A percentile compares a stretch with the other conserved stretches of the same genome.
phyloP scores from a whole-genome alignment of 2,113 vertebrate species.

The Psophia crepitans region DNA sequence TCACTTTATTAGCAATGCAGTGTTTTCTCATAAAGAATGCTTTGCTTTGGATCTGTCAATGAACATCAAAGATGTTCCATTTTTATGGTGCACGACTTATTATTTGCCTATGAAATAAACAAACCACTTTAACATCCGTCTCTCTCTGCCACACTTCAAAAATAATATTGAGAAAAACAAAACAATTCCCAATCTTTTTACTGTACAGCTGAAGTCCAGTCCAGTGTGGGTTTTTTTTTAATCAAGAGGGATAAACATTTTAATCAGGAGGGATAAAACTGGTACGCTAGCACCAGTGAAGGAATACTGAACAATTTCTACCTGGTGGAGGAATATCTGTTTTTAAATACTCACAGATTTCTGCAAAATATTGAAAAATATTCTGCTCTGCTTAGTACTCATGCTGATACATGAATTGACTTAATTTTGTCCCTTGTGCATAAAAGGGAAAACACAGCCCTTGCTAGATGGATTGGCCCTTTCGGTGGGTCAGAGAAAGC shows the following conservation, averaged over 20 bases:
- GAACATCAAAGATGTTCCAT: neutral
- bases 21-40: slow-evolving; percentile 5
- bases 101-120: neutral
- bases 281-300: neutral
- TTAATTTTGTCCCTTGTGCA: neutral
- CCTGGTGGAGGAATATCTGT: neutral
- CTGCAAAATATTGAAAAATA: neutral
- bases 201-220: neutral
- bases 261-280: neutral
- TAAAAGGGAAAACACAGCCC: neutral
- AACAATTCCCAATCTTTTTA: neutral
- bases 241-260: neutral
- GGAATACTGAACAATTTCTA: neutral
- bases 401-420: neutral
- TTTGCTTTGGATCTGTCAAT: slow-evolving; percentile 1
- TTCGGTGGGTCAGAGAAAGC: neutral
- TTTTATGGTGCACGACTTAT: neutral
- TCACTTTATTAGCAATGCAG: slow-evolving; percentile 38
- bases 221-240: neutral
- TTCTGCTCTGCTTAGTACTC: neutral
- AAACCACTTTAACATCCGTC: neutral
- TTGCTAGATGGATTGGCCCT: neutral
- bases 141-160: neutral
- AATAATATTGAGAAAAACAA: neutral
- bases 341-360: neutral